These are phyloP conservation scores for Agriopis aurantiaria DNA, from an alignment of 2,888 invertebrate species.

Conservation along the genomic window DNA sequence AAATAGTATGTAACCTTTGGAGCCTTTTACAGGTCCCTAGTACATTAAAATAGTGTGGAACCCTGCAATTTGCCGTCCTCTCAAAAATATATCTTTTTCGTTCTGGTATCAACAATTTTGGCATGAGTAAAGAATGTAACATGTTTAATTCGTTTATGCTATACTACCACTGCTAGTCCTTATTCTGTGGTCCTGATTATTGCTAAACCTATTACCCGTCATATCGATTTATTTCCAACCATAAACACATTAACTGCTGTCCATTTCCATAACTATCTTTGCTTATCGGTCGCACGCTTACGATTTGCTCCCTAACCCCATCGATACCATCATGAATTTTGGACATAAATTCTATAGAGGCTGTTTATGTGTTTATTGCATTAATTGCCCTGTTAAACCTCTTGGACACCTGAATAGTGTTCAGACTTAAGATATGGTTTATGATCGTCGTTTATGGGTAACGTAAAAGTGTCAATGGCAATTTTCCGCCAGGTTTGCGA, in stretches of 20 bases:
- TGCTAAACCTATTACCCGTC: not conserved
- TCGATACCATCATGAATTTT: slow-evolving; percentile 58
- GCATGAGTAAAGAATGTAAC: no score
- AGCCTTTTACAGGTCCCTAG: no score
- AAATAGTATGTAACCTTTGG: no score
- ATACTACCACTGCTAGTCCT: no score
- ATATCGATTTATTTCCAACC: slow-evolving; percentile 1
- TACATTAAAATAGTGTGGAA: no score
- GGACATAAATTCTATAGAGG: slow-evolving; percentile 54
- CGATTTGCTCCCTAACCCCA: slow-evolving; percentile 67
- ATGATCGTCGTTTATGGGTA: slow-evolving; percentile 22
- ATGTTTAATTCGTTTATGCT: no score
- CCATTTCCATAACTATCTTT: slow-evolving; percentile 59
- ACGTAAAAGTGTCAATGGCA: slow-evolving; percentile 30
- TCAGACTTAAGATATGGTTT: slow-evolving; percentile 29
- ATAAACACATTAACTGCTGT: slow-evolving; percentile 42
- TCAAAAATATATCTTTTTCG: no score
- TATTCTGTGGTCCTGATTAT: no score
- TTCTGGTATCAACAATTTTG: no score
- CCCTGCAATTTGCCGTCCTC: no score
- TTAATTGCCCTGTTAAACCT: slow-evolving; percentile 51
- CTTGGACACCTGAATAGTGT: slow-evolving; percentile 38
- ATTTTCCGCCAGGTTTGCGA: slow-evolving; percentile 20
- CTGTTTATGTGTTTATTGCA: slow-evolving; percentile 50
- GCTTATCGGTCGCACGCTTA: slow-evolving; percentile 62